These are phyloP conservation scores for Nebria salina DNA, from an alignment of 2,888 invertebrate genomes.

Conservation along the genomic window DNA sequence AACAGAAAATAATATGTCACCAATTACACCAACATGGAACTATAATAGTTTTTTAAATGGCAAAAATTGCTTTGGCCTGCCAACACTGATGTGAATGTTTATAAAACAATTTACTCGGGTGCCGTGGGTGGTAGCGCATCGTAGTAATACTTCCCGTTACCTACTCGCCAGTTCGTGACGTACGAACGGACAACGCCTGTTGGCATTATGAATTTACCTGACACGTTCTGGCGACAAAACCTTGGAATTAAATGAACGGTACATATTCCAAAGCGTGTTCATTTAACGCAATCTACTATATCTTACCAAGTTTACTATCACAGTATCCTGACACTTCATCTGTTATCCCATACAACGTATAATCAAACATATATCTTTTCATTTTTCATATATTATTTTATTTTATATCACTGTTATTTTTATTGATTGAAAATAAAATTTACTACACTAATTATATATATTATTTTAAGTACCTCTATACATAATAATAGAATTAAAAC, in stretches of 20 bases:
- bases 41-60: neutral
- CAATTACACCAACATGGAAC: neutral
- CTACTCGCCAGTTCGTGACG: neutral
- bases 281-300: neutral
- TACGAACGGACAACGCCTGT: neutral
- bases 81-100: slow-evolving; percentile 9
- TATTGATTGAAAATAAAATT: no score
- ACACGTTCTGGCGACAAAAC: neutral
- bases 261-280: neutral
- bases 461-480: no score
- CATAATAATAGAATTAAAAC: neutral
- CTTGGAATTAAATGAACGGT: neutral
- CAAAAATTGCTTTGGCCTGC: neutral
- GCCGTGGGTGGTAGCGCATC: slow-evolving; percentile 11
- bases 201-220: neutral
- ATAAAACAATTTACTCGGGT: slow-evolving; percentile 15
- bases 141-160: slow-evolving; percentile 8
- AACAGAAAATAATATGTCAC: neutral
- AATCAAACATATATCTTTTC: neutral
- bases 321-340: neutral
- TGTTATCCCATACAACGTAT: neutral
- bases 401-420: neutral
- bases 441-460: no score
- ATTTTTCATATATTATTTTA: neutral
- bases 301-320: neutral